Conservation (phyloP, 2,888 invertebrate genomes). For the Hypsopygia costalis region DNA sequence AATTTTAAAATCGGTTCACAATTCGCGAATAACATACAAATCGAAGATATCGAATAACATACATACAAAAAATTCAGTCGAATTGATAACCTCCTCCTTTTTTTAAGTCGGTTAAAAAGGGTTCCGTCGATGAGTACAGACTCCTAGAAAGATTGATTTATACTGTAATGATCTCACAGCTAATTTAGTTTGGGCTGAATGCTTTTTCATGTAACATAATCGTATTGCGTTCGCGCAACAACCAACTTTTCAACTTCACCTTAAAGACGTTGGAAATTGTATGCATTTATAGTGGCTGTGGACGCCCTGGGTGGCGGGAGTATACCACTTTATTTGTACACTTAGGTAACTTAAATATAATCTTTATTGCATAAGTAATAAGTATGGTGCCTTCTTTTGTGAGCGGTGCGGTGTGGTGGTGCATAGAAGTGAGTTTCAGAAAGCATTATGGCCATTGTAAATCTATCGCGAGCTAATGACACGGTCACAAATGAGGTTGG, state of each 20-base stretch:
- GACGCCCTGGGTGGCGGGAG: conserved; percentile 63
- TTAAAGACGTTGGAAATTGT: conserved; percentile 70
- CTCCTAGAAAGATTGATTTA: conserved; percentile 2
- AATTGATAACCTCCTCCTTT: too few relatives aligned
- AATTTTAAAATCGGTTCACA: too few relatives aligned
- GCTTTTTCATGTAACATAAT: conserved; percentile 23
- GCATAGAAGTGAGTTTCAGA: conserved; percentile 56
- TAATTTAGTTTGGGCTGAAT: conserved; percentile 9
- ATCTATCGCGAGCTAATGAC: conserved; percentile 69
- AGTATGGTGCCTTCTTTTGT: not conserved
- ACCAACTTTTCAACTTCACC: conserved; percentile 67
- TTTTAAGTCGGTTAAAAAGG: too few relatives aligned
- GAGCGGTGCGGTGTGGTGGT: conserved; percentile 15
- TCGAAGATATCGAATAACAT: too few relatives aligned
- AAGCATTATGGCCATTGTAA: conserved; percentile 65
- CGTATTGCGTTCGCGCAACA: conserved; percentile 53
- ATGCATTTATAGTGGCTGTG: conserved; percentile 64
- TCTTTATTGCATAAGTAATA: conserved; percentile 10
- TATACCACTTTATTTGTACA: conserved; percentile 11
- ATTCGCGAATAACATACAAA: too few relatives aligned
- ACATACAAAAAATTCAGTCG: too few relatives aligned
- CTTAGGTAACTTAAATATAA: conserved; percentile 9
- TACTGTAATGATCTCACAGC: conserved; percentile 5
- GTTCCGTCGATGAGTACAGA: too few relatives aligned
- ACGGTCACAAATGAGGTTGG: conserved; percentile 47